phyloP scores from a whole-genome alignment of 2,888 invertebrate species.

The Ommatoiulus sabulosus region DNA sequence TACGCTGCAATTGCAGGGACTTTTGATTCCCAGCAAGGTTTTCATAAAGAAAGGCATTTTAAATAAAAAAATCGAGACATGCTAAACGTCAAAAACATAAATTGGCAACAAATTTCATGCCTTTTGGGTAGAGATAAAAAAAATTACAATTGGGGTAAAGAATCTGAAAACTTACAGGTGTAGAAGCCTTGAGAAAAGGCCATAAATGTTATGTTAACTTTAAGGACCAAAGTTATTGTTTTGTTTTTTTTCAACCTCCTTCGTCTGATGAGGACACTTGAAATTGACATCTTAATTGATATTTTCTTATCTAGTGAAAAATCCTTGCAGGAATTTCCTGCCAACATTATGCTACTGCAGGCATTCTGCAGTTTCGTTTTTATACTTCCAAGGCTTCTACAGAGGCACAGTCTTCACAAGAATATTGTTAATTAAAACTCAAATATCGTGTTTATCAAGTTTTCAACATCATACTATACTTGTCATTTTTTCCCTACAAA shows the following conservation, averaged over 20 bases:
- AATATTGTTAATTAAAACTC: no score
- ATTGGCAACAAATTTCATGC: neutral
- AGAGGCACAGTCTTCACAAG: no score
- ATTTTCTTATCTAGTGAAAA: neutral
- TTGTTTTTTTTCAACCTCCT: neutral
- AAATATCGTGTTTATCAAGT: no score
- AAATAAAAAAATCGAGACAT: neutral
- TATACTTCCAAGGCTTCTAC: no score
- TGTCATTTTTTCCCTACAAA: no score
- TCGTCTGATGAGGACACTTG: neutral
- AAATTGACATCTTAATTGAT: neutral
- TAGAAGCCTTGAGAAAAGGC: neutral
- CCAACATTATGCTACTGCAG: neutral
- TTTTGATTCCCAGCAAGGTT: neutral
- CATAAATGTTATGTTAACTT: neutral
- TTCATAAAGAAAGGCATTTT: neutral
- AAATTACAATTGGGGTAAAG: neutral
- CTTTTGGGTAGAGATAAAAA: neutral
- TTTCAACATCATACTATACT: no score
- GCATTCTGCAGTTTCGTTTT: no score
- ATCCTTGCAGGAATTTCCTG: neutral
- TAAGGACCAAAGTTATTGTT: neutral
- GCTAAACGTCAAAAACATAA: neutral
- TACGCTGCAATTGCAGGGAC: neutral
- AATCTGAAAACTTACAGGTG: neutral